phyloP scores from a whole-genome alignment of 2,797 vertebrate genomes.

The Esox lucius region DNA sequence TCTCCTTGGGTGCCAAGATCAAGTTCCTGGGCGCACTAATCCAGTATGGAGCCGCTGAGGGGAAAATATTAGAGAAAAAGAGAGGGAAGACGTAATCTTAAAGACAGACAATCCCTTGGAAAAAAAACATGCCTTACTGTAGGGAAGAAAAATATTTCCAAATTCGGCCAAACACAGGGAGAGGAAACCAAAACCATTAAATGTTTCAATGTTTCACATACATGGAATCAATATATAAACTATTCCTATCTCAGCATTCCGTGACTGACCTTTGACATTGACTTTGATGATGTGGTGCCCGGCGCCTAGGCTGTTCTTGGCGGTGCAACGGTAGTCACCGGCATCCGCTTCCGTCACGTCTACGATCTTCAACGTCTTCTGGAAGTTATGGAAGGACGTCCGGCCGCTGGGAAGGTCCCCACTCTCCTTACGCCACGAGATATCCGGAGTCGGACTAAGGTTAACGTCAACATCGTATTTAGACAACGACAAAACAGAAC shows the following conservation, averaged over 20 bases:
- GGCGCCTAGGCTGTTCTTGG: constrained; percentile 81
- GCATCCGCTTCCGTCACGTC: constrained; percentile 88
- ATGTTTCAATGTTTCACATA: background rate
- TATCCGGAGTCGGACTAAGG: constrained; percentile 87
- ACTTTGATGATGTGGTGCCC: constrained; percentile 87
- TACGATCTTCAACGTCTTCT: constrained; percentile 87
- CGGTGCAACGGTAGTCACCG: constrained; percentile 88
- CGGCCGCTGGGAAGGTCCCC: constrained; percentile 81
- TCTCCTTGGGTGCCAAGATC: constrained; percentile 92
- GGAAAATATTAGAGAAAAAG: background rate
- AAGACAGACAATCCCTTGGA: background rate
- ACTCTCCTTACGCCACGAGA: constrained; percentile 90
- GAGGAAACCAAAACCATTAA: too few relatives aligned
- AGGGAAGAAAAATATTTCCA: too few relatives aligned
- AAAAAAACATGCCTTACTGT: too few relatives aligned
- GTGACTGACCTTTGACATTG: constrained; percentile 85
- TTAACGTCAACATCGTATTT: too few relatives aligned
- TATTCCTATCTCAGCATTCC: too few relatives aligned
- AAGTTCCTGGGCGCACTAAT: constrained; percentile 89
- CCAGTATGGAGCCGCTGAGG: constrained; percentile 93
- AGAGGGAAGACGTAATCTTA: background rate
- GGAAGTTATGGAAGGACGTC: constrained; percentile 81
- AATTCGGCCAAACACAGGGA: too few relatives aligned
- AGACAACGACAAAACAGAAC: background rate
- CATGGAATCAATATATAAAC: too few relatives aligned